Conservation (phyloP, 2,797 vertebrate genomes). For the Sebastes cheni region DNA sequence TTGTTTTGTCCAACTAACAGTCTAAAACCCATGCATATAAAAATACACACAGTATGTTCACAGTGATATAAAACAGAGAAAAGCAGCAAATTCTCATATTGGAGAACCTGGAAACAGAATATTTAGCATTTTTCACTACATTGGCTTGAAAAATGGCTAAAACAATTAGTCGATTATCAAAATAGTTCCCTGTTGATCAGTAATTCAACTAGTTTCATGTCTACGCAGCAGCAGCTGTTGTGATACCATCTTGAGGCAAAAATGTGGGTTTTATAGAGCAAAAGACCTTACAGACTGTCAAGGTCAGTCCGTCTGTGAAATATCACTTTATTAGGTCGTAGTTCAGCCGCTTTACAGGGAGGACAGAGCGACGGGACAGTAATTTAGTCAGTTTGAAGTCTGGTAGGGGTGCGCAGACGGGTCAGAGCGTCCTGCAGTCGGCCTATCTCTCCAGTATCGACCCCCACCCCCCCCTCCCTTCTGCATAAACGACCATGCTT, state of each 20-base stretch:
- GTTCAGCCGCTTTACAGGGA: slow-evolving; percentile 36
- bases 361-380: slow-evolving; percentile 28
- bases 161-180: neutral
- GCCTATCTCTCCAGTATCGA: slow-evolving; percentile 30
- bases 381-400: slow-evolving; percentile 45
- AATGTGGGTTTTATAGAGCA: slow-evolving; percentile 6
- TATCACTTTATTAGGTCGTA: slow-evolving; percentile 27
- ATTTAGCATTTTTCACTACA: neutral
- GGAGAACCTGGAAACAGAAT: neutral
- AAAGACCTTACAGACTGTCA: slow-evolving; percentile 29
- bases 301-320: slow-evolving; percentile 53
- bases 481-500: slow-evolving; percentile 42
- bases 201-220: neutral
- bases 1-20: neutral
- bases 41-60: neutral
- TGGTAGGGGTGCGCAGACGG: slow-evolving; percentile 41
- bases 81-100: neutral
- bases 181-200: neutral
- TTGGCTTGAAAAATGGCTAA: neutral
- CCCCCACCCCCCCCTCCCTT: neutral
- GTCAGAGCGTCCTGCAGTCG: slow-evolving; percentile 52
- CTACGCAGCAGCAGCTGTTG: neutral
- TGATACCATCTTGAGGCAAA: neutral
- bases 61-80: neutral
- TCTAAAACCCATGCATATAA: neutral